These are phyloP conservation scores for Dryobota labecula DNA, from an alignment of 2,888 invertebrate genomes.

Conservation along the genomic window DNA sequence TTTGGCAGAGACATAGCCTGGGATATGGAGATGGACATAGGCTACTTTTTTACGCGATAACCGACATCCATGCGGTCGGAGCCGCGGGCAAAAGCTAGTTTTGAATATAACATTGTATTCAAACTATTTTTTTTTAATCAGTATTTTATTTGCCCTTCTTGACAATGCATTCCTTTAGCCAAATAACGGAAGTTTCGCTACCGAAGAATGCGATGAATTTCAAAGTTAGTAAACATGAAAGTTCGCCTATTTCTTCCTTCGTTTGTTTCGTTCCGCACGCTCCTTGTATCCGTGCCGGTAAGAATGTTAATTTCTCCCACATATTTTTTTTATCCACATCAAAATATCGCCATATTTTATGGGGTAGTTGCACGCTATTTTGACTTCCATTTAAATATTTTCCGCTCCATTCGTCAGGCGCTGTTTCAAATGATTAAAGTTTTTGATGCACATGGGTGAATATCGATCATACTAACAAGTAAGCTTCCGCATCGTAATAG, in stretches of 20 bases:
- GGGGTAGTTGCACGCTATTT: constrained; percentile 85
- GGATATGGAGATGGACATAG: too few species aligned
- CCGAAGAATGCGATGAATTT: constrained; percentile 75
- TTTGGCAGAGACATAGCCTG: too few species aligned
- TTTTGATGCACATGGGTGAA: constrained; percentile 78
- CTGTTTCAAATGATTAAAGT: constrained; percentile 84
- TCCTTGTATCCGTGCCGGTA: constrained; percentile 79
- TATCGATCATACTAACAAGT: constrained; percentile 52
- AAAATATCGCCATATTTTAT: constrained; percentile 87
- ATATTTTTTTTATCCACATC: constrained; percentile 75
- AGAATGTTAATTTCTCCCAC: constrained; percentile 82
- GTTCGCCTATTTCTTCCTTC: constrained; percentile 71
- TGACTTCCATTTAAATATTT: constrained; percentile 89
- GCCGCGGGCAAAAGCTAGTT: too few species aligned
- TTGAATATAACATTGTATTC: neutral
- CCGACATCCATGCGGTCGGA: too few species aligned
- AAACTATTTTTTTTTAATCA: too few species aligned
- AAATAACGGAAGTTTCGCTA: constrained; percentile 64
- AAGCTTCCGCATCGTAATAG: constrained; percentile 15
- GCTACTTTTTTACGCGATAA: too few species aligned
- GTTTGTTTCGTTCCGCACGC: constrained; percentile 81
- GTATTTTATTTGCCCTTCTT: neutral
- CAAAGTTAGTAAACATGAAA: constrained; percentile 78
- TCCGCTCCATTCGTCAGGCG: constrained; percentile 88
- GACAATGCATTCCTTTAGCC: neutral